Evolutionary conservation across 1,140 invertebrate genomes (phyloP), one percentile per base, ranked within the genome.

Genomic region (Trichonephila clavipes): DNA sequence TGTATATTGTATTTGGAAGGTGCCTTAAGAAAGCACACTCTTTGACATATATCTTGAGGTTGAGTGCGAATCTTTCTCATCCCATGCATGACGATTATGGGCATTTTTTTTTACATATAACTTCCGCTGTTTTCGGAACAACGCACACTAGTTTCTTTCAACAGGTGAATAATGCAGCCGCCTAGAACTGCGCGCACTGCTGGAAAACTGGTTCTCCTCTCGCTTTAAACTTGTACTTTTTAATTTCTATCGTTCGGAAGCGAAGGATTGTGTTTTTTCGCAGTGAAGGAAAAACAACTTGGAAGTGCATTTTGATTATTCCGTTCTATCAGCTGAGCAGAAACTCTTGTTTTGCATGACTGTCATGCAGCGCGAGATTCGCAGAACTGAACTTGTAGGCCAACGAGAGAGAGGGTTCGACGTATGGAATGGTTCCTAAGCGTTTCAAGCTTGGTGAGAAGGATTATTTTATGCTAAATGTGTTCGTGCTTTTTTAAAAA

Each of bases 201-300:
- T 64, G 51, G 2, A 69, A 64, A 88, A 88, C 87, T 88, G 87
- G 87, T 88, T 88, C 87, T 40, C 61, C 61, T 58, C 62, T 72
- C 61, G 19, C 64, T 12, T 44, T 44, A 77, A 77, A 40, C 34
- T 40, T 77, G 72, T 83, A 51, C 51, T 83, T 83, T 83, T 83
- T 83, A 83, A 83, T 83, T 83, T 59, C 28, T 28, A 6, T 77
- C 72, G 34, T 77, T 77, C 34, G 72, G n/a, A 34, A 77, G 10
- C 51, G 72, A 77, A 77, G 72, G 72, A 77, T 77, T 77, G 72
- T 77, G 34, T 77, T 77, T 77, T 40, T 77, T 77, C 34, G 28
- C 72, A 16, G 72, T 19, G 18, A 77, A 18, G 72, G 18, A n/a
- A 24, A 24, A 77, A 34, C 72, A 51, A 10, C 51, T 40, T 40